Conservation (phyloP, 2,888 invertebrate species). For the Microctonus aethiopoides region DNA sequence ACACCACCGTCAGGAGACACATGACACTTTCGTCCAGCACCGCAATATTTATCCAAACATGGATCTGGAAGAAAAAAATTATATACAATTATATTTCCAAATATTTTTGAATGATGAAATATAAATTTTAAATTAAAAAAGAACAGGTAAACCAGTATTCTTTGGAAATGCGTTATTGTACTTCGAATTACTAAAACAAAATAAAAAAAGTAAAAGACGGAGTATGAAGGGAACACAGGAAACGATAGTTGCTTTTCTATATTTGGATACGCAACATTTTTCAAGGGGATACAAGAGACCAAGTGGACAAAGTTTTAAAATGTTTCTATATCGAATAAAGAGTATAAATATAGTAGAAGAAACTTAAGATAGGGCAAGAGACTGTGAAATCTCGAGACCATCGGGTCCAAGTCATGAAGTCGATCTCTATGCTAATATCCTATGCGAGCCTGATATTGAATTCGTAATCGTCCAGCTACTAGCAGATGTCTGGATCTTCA, state of each 20-base stretch:
- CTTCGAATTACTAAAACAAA: neutral
- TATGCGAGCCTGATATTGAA: constrained; percentile 52
- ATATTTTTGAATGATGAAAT: neutral
- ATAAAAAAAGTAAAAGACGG: neutral
- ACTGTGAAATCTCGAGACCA: constrained; percentile 27
- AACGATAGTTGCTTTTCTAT: constrained; percentile 34
- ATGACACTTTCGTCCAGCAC: constrained; percentile 74
- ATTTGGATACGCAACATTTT: constrained; percentile 32
- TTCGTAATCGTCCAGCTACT: constrained; percentile 46
- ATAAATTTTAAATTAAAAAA: neutral
- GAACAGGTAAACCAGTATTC: neutral
- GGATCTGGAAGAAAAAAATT: constrained; percentile 69
- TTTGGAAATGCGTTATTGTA: neutral
- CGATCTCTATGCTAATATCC: constrained; percentile 56
- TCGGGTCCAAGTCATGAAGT: constrained; percentile 38
- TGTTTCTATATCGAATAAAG: constrained; percentile 26
- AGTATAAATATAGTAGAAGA: too few species aligned
- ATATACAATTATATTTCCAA: constrained; percentile 8
- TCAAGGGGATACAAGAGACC: constrained; percentile 15
- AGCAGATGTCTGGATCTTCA: constrained; percentile 41
- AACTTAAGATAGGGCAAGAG: constrained; percentile 7
- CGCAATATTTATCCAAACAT: constrained; percentile 75
- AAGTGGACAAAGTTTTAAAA: constrained; percentile 32
- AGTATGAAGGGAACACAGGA: neutral
- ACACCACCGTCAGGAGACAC: constrained; percentile 68